phyloP scores from a whole-genome alignment of 2,113 vertebrate genomes.

The Phrynocephalus versicolor region DNA sequence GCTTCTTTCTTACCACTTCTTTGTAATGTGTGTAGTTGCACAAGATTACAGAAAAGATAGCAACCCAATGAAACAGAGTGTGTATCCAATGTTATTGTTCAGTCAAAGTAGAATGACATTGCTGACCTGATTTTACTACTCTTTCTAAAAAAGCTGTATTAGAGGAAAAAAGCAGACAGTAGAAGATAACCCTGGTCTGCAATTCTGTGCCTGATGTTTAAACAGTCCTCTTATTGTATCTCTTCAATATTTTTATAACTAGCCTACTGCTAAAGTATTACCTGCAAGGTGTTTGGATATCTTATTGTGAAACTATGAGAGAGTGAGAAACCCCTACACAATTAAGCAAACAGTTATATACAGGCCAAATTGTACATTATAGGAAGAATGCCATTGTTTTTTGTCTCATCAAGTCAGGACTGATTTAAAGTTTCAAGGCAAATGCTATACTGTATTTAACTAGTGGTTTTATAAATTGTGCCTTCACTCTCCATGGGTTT shows the following conservation, averaged over 20 bases:
- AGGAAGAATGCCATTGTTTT: no score
- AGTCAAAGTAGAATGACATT: background rate
- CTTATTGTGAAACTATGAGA: background rate
- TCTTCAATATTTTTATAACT: background rate
- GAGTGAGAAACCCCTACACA: background rate
- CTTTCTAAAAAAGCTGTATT: background rate
- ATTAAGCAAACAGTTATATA: background rate
- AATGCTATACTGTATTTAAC: no score
- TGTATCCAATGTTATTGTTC: background rate
- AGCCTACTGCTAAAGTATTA: background rate
- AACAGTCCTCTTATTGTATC: background rate
- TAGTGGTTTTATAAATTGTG: no score
- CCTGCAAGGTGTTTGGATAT: background rate
- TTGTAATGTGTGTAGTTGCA: background rate
- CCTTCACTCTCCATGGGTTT: no score
- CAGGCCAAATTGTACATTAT: no score
- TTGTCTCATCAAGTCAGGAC: no score
- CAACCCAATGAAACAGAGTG: background rate
- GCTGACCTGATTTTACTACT: background rate
- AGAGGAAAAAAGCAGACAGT: background rate
- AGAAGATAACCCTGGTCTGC: background rate
- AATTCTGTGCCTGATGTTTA: background rate
- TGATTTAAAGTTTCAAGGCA: no score
- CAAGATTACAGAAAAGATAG: background rate
- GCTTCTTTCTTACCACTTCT: background rate